These are phyloP conservation scores for Venustoraphidia nigricollis DNA, from an alignment of 2,888 invertebrate genomes.

Conservation along the genomic window DNA sequence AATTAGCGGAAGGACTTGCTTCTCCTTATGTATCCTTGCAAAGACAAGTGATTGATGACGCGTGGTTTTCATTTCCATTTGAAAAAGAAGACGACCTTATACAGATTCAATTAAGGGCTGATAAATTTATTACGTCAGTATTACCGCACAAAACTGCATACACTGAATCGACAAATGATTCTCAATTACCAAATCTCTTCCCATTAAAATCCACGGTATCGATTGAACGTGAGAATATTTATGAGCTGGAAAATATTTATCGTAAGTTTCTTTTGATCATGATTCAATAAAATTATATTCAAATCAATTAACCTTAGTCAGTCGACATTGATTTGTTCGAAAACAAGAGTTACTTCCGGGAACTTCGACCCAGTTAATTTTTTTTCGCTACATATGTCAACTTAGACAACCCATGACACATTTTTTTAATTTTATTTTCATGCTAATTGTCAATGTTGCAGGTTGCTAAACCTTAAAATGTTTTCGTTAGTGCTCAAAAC, in stretches of 20 bases:
- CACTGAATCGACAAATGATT: constrained; percentile 31
- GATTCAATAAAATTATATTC: constrained; percentile 9
- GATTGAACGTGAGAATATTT: constrained; percentile 45
- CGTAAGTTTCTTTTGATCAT: constrained; percentile 40
- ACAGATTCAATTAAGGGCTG: constrained; percentile 47
- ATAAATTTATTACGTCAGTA: constrained; percentile 52
- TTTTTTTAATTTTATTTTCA: too few species aligned
- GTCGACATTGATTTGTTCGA: too few species aligned
- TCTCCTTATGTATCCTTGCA: constrained; percentile 36
- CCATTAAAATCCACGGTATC: constrained; percentile 63
- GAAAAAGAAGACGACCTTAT: constrained; percentile 43
- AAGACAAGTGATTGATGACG: constrained; percentile 42
- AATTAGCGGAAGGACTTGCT: constrained; percentile 48
- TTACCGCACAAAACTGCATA: constrained; percentile 29
- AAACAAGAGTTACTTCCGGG: too few species aligned
- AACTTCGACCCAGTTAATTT: too few species aligned
- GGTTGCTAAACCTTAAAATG: too few species aligned
- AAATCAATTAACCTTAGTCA: background rate
- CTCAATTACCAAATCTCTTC: constrained; percentile 51
- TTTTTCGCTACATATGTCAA: too few species aligned
- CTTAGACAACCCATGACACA: too few species aligned
- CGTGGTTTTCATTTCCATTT: constrained; percentile 38
- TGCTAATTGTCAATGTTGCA: too few species aligned
- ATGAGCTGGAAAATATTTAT: constrained; percentile 42
- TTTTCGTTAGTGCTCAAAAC: too few species aligned